These are phyloP conservation scores for Sander vitreus DNA, from an alignment of 2,113 vertebrate genomes.

Conservation along the genomic window DNA sequence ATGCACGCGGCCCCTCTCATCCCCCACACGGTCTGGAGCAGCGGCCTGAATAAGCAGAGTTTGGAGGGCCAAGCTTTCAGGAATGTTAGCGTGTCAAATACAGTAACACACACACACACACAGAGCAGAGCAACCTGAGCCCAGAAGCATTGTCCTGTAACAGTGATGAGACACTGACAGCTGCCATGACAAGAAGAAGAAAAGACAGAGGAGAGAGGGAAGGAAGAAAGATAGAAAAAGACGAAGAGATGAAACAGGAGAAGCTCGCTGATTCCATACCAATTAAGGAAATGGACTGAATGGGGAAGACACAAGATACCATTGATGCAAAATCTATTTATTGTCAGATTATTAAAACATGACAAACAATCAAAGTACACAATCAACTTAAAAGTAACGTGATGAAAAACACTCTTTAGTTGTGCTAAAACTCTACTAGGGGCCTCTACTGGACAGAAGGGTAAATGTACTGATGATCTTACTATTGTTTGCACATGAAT, in stretches of 20 bases:
- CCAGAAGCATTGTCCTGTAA: conserved; percentile 55
- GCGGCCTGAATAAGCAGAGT: conserved; percentile 82
- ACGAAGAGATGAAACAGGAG: conserved; percentile 47
- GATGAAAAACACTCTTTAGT: background rate
- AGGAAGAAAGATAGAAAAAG: conserved; percentile 27
- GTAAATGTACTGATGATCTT: background rate
- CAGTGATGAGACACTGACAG: conserved; percentile 70
- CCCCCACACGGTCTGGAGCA: conserved; percentile 62
- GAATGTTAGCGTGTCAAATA: conserved; percentile 70
- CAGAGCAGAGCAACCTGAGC: conserved; percentile 68
- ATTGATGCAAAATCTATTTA: background rate
- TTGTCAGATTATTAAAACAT: background rate
- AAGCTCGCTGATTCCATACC: conserved; percentile 23
- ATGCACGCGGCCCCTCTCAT: conserved; percentile 36
- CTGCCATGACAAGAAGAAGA: conserved; percentile 60
- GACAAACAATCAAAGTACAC: background rate
- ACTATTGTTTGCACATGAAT: background rate
- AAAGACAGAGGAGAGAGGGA: conserved; percentile 16
- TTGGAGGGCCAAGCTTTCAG: conserved; percentile 65
- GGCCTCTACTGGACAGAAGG: background rate
- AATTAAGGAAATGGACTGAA: conserved; percentile 54
- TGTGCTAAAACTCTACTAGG: background rate
- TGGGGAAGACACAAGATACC: conserved; percentile 19
- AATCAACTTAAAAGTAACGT: background rate
- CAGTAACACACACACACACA: conserved; percentile 37